Conservation (phyloP, 2,113 vertebrate genomes). For the Gopherus evgoodei region DNA sequence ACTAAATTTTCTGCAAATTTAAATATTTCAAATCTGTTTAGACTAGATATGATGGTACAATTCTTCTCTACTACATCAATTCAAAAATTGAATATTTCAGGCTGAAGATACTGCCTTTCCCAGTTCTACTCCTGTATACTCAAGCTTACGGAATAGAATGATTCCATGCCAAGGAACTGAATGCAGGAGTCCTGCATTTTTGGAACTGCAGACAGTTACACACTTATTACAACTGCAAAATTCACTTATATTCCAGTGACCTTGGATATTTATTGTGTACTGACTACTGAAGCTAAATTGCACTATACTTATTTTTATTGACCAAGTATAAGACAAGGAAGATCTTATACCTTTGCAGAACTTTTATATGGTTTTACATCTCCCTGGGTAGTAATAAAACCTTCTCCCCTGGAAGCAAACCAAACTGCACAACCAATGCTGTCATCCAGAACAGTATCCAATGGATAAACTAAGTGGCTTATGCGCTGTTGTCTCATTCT, state of each 20-base stretch:
- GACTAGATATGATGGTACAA: neutral
- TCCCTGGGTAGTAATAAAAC: slow-evolving; percentile 72
- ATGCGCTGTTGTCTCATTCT: slow-evolving; percentile 80
- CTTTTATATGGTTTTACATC: slow-evolving; percentile 81
- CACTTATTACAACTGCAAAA: neutral
- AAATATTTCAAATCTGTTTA: neutral
- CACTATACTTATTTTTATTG: neutral
- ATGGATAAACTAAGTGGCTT: slow-evolving; percentile 86
- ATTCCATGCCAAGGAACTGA: neutral
- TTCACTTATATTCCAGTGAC: neutral
- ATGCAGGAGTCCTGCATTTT: neutral
- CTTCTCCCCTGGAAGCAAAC: slow-evolving; percentile 93
- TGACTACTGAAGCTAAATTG: neutral
- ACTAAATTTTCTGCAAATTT: neutral
- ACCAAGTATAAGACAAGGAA: neutral
- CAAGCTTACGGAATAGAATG: neutral
- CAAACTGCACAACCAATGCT: slow-evolving; percentile 97
- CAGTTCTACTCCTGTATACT: neutral
- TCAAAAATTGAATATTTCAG: rapidly evolving
- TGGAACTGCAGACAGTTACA: neutral
- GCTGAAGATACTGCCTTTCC: neutral
- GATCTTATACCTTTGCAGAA: slow-evolving; percentile 85
- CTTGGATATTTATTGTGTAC: neutral
- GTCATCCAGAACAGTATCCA: slow-evolving; percentile 94
- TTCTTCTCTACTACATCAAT: neutral